A percentile compares a stretch with the other conserved stretches of the same genome.
phyloP scores from a whole-genome alignment of 2,888 invertebrate genomes.

The Globia sparganii region DNA sequence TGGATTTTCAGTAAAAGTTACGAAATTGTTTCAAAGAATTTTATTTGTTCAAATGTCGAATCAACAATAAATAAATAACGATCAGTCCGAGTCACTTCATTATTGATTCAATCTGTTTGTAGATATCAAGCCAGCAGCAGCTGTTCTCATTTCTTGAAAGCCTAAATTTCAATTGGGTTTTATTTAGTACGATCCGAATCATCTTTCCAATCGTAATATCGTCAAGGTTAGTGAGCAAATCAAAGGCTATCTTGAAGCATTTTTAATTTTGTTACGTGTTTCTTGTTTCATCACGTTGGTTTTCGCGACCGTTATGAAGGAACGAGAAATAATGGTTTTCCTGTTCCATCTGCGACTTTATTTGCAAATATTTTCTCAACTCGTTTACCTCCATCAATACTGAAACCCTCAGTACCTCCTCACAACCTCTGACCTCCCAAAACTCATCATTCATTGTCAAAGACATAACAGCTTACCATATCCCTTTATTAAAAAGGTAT shows the following conservation, averaged over 20 bases:
- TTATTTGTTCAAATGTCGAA: background rate
- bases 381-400: conserved; percentile 47
- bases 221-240: background rate
- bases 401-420: conserved; percentile 41
- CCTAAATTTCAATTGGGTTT: background rate
- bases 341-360: background rate
- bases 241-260: background rate
- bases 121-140: background rate
- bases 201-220: background rate
- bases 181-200: background rate
- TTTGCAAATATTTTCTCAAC: conserved; percentile 21
- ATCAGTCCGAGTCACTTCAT: background rate
- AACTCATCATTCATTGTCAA: conserved; percentile 76
- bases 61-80: background rate
- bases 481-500: conserved; percentile 80
- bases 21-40: background rate
- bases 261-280: too few species aligned
- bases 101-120: background rate
- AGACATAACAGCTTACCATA: conserved; percentile 71
- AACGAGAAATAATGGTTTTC: background rate
- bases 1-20: conserved; percentile 1
- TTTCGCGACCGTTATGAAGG: background rate
- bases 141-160: background rate
- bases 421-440: conserved; percentile 62
- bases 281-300: background rate